Evolutionary conservation across 2,113 vertebrate genomes (phyloP).

Genomic region (Cnemophilus loriae): DNA sequence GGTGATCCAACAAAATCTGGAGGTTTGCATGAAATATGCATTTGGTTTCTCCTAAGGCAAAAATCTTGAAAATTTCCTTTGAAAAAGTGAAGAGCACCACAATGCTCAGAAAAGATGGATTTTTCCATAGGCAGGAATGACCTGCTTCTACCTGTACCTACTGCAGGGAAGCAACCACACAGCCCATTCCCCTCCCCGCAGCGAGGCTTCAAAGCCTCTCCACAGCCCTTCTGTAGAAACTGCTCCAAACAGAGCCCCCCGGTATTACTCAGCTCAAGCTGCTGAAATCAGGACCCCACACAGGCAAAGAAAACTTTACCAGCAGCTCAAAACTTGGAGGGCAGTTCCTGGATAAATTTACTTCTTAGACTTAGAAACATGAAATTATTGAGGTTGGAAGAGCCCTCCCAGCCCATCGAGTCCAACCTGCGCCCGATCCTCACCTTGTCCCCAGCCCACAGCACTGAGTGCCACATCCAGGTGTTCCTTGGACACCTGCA

Average conservation of each 20-base stretch:
- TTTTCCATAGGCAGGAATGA: background rate
- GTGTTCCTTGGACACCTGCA: background rate
- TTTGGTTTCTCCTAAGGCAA: slow-evolving; percentile 28
- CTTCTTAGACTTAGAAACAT: background rate
- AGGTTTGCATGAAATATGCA: background rate
- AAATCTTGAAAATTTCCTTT: background rate
- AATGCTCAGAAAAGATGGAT: background rate
- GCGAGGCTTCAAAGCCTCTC: background rate
- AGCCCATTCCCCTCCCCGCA: background rate
- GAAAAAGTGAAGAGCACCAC: background rate
- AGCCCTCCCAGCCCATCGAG: background rate
- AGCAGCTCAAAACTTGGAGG: background rate
- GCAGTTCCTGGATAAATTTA: background rate
- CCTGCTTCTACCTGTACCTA: background rate
- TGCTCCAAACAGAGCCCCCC: background rate
- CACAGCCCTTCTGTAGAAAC: background rate
- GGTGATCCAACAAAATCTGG: slow-evolving; percentile 7
- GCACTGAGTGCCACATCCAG: background rate
- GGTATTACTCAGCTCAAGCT: background rate
- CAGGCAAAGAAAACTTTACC: background rate
- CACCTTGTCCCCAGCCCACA: background rate
- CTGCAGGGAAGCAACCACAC: background rate
- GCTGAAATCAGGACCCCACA: background rate
- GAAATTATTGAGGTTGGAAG: background rate
- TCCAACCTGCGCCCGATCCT: accelerated